Percentiles rank a stretch among this genome's conserved stretches.
phyloP scores from a whole-genome alignment of 2,113 vertebrate genomes.

The Chinchilla lanigera region DNA sequence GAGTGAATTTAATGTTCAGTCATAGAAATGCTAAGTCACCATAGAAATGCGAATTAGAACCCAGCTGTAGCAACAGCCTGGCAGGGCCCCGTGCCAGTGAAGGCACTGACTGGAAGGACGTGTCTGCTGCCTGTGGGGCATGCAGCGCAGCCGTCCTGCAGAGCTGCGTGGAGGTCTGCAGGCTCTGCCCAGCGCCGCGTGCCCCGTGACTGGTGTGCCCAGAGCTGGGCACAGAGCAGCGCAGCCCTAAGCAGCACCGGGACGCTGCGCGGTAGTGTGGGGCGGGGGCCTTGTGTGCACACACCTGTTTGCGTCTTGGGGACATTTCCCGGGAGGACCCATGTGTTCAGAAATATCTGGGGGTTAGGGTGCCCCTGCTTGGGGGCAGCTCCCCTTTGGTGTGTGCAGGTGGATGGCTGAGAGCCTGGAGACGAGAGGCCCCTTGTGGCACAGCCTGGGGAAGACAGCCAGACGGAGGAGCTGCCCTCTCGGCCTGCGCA shows the following conservation, averaged over 20 bases:
- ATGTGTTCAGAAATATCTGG: not conserved
- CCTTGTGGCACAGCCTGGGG: not conserved
- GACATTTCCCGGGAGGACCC: not conserved
- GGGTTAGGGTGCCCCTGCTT: not conserved
- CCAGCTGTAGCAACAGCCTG: not conserved
- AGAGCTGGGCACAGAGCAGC: not conserved
- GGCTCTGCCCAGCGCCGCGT: not conserved
- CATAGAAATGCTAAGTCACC: not conserved
- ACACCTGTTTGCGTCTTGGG: not conserved
- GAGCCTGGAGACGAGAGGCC: not conserved
- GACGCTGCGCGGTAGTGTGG: not conserved
- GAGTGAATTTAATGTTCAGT: not conserved
- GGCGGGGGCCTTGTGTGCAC: rapidly evolving
- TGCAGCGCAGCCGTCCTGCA: not conserved
- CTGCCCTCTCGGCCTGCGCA: not conserved
- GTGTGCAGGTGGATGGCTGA: not conserved
- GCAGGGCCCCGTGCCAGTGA: not conserved
- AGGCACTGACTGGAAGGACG: not conserved
- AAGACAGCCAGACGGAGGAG: not conserved
- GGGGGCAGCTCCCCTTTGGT: not conserved
- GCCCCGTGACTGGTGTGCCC: not conserved
- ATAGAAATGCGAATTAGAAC: not conserved
- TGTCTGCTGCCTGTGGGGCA: rapidly evolving
- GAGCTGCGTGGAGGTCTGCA: not conserved
- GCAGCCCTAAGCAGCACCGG: not conserved